A percentile compares a stretch with the other conserved stretches of the same genome.
These are phyloP conservation scores for Xenus cinereus DNA, from an alignment of 2,113 vertebrate species.

Conservation along the genomic window DNA sequence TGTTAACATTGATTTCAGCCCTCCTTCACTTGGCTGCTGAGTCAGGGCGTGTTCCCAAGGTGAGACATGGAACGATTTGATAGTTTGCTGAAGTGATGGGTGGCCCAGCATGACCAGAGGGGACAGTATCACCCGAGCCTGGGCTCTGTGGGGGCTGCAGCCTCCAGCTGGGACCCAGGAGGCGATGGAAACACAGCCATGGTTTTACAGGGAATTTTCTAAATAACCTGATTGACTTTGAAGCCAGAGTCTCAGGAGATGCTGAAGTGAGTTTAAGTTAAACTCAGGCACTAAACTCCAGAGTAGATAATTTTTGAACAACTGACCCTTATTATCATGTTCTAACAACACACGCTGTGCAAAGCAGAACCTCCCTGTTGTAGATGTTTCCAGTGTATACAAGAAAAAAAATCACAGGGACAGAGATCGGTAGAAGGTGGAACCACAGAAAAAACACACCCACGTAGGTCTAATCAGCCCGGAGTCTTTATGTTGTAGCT, in stretches of 20 bases:
- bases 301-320: neutral
- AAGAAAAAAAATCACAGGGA: neutral
- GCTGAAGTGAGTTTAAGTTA: neutral
- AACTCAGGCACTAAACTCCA: neutral
- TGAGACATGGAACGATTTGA: fast-evolving
- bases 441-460: neutral
- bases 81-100: too few species aligned
- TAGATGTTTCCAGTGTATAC: neutral
- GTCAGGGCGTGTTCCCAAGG: fast-evolving
- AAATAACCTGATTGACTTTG: neutral
- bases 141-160: fast-evolving
- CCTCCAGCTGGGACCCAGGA: fast-evolving
- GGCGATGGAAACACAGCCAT: too few species aligned
- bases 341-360: neutral
- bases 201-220: fast-evolving
- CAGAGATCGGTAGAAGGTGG: neutral
- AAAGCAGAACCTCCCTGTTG: neutral
- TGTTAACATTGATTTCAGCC: too few species aligned
- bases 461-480: fast-evolving
- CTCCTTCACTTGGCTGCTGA: neutral
- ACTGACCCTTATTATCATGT: too few species aligned
- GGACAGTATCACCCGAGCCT: fast-evolving
- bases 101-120: neutral
- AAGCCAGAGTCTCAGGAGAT: neutral
- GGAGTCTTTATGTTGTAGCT: neutral